Evolutionary conservation across 92 coral and sea anemone genomes (phyloP).

Genomic region (Epizoanthus rinbou): DNA sequence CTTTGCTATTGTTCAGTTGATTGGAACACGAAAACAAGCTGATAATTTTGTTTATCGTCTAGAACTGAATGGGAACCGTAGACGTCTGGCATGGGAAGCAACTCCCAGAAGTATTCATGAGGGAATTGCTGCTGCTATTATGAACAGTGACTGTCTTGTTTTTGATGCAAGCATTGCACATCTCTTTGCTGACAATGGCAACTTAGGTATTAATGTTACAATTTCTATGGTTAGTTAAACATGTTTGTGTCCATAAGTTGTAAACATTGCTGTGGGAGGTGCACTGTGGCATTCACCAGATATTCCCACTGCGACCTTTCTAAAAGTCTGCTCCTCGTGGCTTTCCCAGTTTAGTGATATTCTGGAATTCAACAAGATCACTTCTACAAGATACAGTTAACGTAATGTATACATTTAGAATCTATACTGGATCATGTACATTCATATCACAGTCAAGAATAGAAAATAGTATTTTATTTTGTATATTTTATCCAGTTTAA

Average conservation of each 20-base stretch:
- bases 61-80: slow-evolving; percentile 94
- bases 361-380: too few relatives aligned
- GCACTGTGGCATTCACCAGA: too few relatives aligned
- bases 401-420: too few relatives aligned
- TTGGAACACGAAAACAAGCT: slow-evolving; percentile 98
- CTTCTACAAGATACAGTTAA: too few relatives aligned
- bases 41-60: slow-evolving; percentile 97
- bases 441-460: too few relatives aligned
- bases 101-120: slow-evolving; percentile 99
- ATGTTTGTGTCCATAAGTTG: not conserved
- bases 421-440: too few relatives aligned
- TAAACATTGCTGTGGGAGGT: not conserved
- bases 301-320: too few relatives aligned
- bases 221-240: slow-evolving; percentile 92
- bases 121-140: slow-evolving; percentile 98
- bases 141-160: slow-evolving; percentile 95
- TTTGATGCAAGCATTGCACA: slow-evolving; percentile 99
- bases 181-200: slow-evolving; percentile 97
- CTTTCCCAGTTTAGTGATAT: too few relatives aligned
- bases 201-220: slow-evolving; percentile 96
- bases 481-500: too few relatives aligned
- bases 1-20: slow-evolving; percentile 97
- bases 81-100: slow-evolving; percentile 98
- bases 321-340: too few relatives aligned
- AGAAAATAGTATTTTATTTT: too few relatives aligned